Evolutionary conservation across 1,140 invertebrate species (phyloP), one percentile per base, ranked within the genome.

Genomic region (Gryon sp.): DNA sequence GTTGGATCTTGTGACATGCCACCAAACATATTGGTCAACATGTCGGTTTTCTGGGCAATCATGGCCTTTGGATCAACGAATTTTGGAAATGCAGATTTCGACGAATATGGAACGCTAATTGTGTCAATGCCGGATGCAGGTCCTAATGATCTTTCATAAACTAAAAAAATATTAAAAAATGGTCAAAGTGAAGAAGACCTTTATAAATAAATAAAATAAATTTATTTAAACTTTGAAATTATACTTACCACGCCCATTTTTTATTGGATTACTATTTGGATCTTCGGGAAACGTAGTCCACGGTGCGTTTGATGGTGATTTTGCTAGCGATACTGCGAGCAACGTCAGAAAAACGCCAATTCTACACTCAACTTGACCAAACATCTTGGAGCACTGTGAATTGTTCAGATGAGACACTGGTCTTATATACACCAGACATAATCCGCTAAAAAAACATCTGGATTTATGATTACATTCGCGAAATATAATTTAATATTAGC

Each of bases 61-160:
- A 86, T 84, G 0, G 24, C 24, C 69, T 82, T 81, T 4, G 86
- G 84, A 24, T 87, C 85, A 5, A 86, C 81, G 11, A 85, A 83
- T 73, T 86, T 85, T 7, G 84, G 84, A 7, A 85, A 83, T 3
- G 84, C 48, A 5, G 83, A 82, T 15, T 87, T 87, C 43, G 83
- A 41, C 9, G 72, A 46, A 19, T 82, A 86, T 7, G 86, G 86
- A 7, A 86, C 68, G 3, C 78, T 55, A 32, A 86, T 84, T 2
- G 83, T 80, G 8, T 78, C 74, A 5, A 84, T 76, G 63, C 48
- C 77, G 9, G 41, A 3, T 15, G 80, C 66, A 45, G 83, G 80
- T 30, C 78, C 82, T 11, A 85, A 14, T 41, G 83, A 80, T 79
- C 84, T 79, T 14, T 63, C 50, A 48, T 77, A 84, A 70, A 74